A percentile compares a stretch with the other conserved stretches of the same genome.
These are phyloP conservation scores for Protophormia terraenovae DNA, from an alignment of 2,888 invertebrate species.

Conservation along the genomic window DNA sequence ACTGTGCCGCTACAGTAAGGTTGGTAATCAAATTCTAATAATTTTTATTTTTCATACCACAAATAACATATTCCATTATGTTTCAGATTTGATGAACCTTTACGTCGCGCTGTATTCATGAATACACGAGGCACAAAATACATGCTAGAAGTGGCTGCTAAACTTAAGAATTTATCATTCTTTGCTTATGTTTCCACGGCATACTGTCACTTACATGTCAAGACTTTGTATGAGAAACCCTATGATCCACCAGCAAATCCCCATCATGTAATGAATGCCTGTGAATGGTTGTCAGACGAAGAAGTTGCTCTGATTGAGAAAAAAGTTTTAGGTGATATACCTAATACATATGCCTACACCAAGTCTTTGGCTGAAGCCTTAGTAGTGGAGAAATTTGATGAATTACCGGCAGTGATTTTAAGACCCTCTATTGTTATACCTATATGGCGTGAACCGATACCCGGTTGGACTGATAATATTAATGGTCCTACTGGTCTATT, in stretches of 20 bases:
- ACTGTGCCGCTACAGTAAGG: constrained; percentile 88
- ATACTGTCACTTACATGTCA: constrained; percentile 93
- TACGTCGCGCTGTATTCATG: constrained; percentile 93
- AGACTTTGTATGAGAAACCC: constrained; percentile 90
- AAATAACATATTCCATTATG: neutral
- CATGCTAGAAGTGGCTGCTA: constrained; percentile 91
- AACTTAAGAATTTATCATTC: constrained; percentile 88
- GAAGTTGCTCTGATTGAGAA: constrained; percentile 85
- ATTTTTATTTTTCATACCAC: neutral
- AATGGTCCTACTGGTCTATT: constrained; percentile 95
- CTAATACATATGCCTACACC: constrained; percentile 95
- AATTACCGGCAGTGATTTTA: constrained; percentile 90
- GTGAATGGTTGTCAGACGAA: constrained; percentile 90
- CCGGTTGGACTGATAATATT: constrained; percentile 96
- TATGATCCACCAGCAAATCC: constrained; percentile 92
- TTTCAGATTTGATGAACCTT: constrained; percentile 91
- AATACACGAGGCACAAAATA: constrained; percentile 96
- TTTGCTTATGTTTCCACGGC: constrained; percentile 90
- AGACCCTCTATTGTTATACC: constrained; percentile 96
- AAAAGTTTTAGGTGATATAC: constrained; percentile 88
- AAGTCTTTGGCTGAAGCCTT: constrained; percentile 94
- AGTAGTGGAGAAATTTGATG: constrained; percentile 88
- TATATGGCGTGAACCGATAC: constrained; percentile 90
- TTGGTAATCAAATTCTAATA: constrained; percentile 68
- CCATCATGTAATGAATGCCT: constrained; percentile 87